Evolutionary conservation across 2,113 vertebrate species (phyloP), one percentile per base, ranked within the genome.

Genomic region (Caranx ignobilis): DNA sequence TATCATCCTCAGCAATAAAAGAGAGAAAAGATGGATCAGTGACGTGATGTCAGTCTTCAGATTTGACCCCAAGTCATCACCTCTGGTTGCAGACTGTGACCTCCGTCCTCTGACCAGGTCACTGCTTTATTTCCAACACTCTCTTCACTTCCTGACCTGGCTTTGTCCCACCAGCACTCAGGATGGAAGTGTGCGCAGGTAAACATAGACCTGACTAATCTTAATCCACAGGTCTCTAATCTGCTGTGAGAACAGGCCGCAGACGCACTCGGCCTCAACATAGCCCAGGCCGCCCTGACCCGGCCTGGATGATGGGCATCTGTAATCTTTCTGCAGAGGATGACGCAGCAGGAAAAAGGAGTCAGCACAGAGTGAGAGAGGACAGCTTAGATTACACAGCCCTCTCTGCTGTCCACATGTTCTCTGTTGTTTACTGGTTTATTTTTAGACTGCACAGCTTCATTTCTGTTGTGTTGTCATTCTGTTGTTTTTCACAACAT

Each of bases 151-250:
- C 75, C 78, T 84, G 78, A 54, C 57, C 39, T 56, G 31, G 12
- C 34, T 37, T 65, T 21, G 65, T 48, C 57, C 37, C 54, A 52
- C 39, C 47, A 11, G 3, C 3, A 11, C 7, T 54, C 2, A 71
- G 26, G 15, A 45, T 61, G 52, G 39, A 59, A 41, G 34, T 45
- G 74, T 45, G 16, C 15, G 26, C 60, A 52, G 65, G 75, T 69
- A 65, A 19, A 57, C 54, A 37, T 55, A 68, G 75, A 75, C 55
- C 21, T n/a, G 59, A 69, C 65, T 87, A 82, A 91, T 87, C 87
- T 78, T 85, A 89, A 91, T 91, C 84, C 77, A 50, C 7, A 15
- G 48, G 37, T 1, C 21, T 54, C 41, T 88, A 91, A 91, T 92
- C 82, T 71, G 76, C 47, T 74, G 74, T 79, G 81, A 69, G 72